Evolutionary conservation across 2,888 invertebrate genomes (phyloP).

Genomic region (Villa cingulata): DNA sequence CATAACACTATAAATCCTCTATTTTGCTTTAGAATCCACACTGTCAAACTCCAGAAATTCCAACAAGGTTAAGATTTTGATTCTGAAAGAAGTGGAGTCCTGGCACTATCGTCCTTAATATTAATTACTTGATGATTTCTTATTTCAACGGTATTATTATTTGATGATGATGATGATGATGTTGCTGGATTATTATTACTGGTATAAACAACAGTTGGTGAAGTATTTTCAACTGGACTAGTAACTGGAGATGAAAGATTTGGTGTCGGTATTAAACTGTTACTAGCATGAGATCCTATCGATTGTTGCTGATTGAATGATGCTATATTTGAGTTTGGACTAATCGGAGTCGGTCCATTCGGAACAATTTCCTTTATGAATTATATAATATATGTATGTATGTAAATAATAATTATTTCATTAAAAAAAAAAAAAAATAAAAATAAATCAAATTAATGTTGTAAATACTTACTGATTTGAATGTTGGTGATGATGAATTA

Average conservation of each 20-base stretch:
- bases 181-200: neutral
- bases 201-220: neutral
- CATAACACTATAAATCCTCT: no score
- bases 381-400: neutral
- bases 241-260: neutral
- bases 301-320: conserved; percentile 7
- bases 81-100: conserved; percentile 7
- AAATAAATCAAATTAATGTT: no score
- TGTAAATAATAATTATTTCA: no score
- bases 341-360: conserved; percentile 12
- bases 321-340: conserved; percentile 9
- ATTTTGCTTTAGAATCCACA: no score
- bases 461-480: conserved; percentile 11
- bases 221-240: neutral
- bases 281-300: conserved; percentile 1
- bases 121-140: neutral
- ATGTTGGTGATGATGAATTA: conserved; percentile 14
- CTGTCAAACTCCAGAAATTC: no score
- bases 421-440: no score
- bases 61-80: conserved; percentile 11
- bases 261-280: neutral
- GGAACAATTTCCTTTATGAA: conserved; percentile 10
- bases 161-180: neutral
- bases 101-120: conserved; percentile 2
- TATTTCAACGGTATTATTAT: neutral